These are phyloP conservation scores for Corythoichthys haematopterus DNA, from an alignment of 2,113 vertebrate species.

Conservation along the genomic window DNA sequence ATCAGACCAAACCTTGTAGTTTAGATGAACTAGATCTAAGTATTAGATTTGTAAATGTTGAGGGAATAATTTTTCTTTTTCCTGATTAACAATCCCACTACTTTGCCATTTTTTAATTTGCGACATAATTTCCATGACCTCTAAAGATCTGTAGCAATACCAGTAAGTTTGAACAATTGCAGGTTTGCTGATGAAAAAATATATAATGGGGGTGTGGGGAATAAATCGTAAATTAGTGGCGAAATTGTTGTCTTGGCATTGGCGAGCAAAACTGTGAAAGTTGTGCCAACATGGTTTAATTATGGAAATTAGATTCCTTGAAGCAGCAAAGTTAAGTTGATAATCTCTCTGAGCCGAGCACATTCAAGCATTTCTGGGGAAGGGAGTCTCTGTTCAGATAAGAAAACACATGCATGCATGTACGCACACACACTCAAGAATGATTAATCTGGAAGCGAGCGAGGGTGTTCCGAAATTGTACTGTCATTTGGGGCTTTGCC, in stretches of 20 bases:
- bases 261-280: constrained; percentile 39
- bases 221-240: constrained; percentile 61
- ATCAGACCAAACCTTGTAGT: constrained; percentile 15
- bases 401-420: constrained; percentile 20
- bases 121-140: constrained; percentile 32
- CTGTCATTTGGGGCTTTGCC: constrained; percentile 54
- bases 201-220: constrained; percentile 36
- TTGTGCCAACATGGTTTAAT: constrained; percentile 64
- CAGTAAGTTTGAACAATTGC: constrained; percentile 22
- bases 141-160: constrained; percentile 23
- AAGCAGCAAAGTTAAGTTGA: constrained; percentile 70
- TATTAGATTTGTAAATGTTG: constrained; percentile 7
- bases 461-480: constrained; percentile 47
- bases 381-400: constrained; percentile 59
- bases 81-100: constrained; percentile 19
- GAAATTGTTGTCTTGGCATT: constrained; percentile 62
- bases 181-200: constrained; percentile 14
- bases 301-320: constrained; percentile 72
- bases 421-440: constrained; percentile 28
- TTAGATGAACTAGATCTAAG: constrained; percentile 20
- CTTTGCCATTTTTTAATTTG: constrained; percentile 19
- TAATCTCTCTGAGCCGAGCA: constrained; percentile 69
- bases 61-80: constrained; percentile 10
- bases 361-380: constrained; percentile 58
- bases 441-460: constrained; percentile 47